Evolutionary conservation across 1,140 invertebrate species (phyloP).

Genomic region (Calephelis virginiensis): DNA sequence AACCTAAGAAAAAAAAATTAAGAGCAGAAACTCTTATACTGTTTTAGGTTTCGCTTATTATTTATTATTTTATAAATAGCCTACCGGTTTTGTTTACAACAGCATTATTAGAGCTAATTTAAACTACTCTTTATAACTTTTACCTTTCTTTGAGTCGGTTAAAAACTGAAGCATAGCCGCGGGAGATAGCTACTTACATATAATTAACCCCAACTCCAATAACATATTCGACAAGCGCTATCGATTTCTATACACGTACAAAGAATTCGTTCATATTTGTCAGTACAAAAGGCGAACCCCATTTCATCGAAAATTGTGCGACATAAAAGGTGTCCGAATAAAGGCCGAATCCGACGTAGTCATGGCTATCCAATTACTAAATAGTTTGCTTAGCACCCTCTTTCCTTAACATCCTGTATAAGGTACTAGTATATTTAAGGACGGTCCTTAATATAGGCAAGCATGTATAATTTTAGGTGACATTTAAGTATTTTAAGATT

Average conservation of each 20-base stretch:
- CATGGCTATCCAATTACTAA: slow-evolving; percentile 36
- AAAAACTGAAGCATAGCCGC: no score
- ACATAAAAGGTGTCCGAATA: slow-evolving; percentile 26
- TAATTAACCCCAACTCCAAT: background rate
- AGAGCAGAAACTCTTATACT: no score
- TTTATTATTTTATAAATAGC: no score
- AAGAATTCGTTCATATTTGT: slow-evolving; percentile 3
- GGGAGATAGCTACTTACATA: no score
- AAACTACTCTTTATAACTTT: no score
- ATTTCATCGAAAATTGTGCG: slow-evolving; percentile 5
- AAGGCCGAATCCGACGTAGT: slow-evolving; percentile 31
- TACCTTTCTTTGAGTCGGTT: no score
- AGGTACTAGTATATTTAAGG: background rate
- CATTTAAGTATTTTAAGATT: no score
- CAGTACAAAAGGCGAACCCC: slow-evolving; percentile 1
- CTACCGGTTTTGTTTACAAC: no score
- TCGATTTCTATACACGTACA: background rate
- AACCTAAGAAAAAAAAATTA: no score
- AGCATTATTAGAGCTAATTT: no score
- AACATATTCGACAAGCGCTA: background rate
- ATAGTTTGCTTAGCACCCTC: slow-evolving; percentile 29
- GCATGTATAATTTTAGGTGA: background rate
- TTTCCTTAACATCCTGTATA: slow-evolving; percentile 6
- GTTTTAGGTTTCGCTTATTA: no score
- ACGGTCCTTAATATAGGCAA: background rate